Conservation (phyloP, 2,888 invertebrate species). For the Parapristionchus giblindavisi region DNA sequence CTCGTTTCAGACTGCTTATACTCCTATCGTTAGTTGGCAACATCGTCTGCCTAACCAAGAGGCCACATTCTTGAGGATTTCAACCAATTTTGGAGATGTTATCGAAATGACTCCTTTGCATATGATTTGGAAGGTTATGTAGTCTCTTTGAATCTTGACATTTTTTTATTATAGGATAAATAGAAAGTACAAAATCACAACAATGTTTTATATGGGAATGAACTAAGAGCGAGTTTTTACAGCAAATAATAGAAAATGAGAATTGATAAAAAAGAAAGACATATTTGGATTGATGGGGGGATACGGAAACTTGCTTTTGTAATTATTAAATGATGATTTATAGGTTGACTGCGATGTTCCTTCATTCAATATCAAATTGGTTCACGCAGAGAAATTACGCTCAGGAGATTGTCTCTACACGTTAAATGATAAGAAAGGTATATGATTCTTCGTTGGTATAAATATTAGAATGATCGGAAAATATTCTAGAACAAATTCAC, state of each 20-base stretch:
- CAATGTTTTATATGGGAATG: too few species aligned
- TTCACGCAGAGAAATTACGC: constrained; percentile 58
- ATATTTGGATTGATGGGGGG: too few species aligned
- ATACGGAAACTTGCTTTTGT: too few species aligned
- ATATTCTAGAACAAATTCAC: too few species aligned
- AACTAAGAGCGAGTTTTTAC: too few species aligned
- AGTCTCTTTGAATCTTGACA: too few species aligned
- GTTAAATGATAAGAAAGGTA: constrained; percentile 27
- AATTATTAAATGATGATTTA: constrained; percentile 13
- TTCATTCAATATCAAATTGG: constrained; percentile 42
- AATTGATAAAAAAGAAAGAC: too few species aligned
- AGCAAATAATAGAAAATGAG: not conserved
- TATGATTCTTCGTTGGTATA: not conserved
- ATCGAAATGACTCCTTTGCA: constrained; percentile 59
- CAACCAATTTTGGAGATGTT: constrained; percentile 47
- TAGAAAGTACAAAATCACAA: too few species aligned
- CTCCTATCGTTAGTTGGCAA: constrained; percentile 54
- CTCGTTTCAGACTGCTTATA: constrained; percentile 49
- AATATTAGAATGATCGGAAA: not conserved
- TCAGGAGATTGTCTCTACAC: constrained; percentile 58
- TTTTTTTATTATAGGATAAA: too few species aligned
- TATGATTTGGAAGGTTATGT: constrained; percentile 57
- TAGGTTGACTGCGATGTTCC: constrained; percentile 44
- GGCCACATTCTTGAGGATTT: constrained; percentile 55
- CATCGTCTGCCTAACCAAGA: constrained; percentile 57